Percentiles rank a stretch among this genome's conserved stretches.
Evolutionary conservation across 2,888 invertebrate species (phyloP).

Genomic region (Alsophila aescularia): DNA sequence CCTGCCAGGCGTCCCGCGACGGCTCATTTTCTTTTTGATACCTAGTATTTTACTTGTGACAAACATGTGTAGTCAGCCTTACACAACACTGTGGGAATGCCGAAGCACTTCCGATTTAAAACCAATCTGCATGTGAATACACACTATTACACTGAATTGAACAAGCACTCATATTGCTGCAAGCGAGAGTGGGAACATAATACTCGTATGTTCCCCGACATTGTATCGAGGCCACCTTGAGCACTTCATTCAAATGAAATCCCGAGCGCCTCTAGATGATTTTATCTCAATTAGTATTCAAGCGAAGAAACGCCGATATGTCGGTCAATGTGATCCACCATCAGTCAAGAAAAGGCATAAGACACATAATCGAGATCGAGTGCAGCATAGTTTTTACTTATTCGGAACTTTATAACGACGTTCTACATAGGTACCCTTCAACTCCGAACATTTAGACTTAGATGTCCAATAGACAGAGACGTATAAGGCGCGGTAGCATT

Average conservation of each 20-base stretch:
- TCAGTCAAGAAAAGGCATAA: slow-evolving; percentile 63
- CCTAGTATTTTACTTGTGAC: slow-evolving; percentile 7
- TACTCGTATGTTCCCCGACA: slow-evolving; percentile 10
- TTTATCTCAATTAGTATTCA: slow-evolving; percentile 53
- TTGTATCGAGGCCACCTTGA: slow-evolving; percentile 24
- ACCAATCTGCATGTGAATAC: slow-evolving; percentile 32
- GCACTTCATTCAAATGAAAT: slow-evolving; percentile 34
- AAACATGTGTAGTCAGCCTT: slow-evolving; percentile 25
- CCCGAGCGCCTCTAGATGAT: slow-evolving; percentile 35
- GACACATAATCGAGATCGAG: slow-evolving; percentile 56
- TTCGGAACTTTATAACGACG: slow-evolving; percentile 26
- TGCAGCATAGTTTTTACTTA: slow-evolving; percentile 44
- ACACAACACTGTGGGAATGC: slow-evolving; percentile 37
- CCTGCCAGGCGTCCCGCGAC: no score
- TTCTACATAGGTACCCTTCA: background rate
- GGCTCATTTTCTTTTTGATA: no score
- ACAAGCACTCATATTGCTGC: slow-evolving; percentile 21
- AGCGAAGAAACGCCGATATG: slow-evolving; percentile 47
- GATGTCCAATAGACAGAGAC: slow-evolving; percentile 48
- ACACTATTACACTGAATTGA: slow-evolving; percentile 28
- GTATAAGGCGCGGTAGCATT: slow-evolving; percentile 58
- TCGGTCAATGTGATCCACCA: slow-evolving; percentile 56
- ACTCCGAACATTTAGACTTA: slow-evolving; percentile 30
- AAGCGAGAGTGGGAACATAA: slow-evolving; percentile 25
- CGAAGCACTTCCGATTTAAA: slow-evolving; percentile 37